Conservation (phyloP, 35 echinoderm and acorn worm species). For the Ptychodera flava region DNA sequence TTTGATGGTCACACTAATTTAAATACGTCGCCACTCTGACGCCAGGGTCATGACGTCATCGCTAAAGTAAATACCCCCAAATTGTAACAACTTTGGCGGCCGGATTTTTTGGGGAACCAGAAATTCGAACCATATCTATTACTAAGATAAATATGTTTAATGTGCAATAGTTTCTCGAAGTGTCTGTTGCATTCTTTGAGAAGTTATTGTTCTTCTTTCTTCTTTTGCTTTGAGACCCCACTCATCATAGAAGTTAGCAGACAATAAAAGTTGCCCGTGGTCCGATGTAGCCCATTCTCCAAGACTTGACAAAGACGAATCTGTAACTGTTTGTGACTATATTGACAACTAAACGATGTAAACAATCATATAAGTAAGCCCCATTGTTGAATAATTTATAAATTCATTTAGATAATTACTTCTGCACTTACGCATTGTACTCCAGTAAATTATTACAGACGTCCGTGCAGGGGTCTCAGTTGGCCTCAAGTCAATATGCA, state of each 20-base stretch:
- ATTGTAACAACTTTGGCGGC: background rate
- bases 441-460: no score
- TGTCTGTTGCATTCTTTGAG: no score
- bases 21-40: constrained; percentile 3
- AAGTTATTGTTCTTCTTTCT: no score
- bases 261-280: no score
- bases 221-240: no score
- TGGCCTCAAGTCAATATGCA: no score
- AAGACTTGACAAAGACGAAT: no score
- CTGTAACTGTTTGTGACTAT: no score
- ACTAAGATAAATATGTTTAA: background rate
- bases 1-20: constrained; percentile 22
- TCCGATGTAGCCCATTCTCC: no score
- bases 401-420: background rate
- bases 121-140: background rate
- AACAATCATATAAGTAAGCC: background rate
- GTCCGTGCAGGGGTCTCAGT: no score
- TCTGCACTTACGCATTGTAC: background rate
- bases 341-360: background rate
- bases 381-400: background rate
- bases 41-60: constrained; percentile 16
- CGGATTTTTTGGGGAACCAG: background rate
- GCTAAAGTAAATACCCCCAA: background rate
- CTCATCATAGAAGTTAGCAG: no score
- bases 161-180: no score